Evolutionary conservation across 2,797 vertebrate genomes (phyloP), one percentile per base, ranked within the genome.

Genomic region (Poeciliopsis paucimaculata): DNA sequence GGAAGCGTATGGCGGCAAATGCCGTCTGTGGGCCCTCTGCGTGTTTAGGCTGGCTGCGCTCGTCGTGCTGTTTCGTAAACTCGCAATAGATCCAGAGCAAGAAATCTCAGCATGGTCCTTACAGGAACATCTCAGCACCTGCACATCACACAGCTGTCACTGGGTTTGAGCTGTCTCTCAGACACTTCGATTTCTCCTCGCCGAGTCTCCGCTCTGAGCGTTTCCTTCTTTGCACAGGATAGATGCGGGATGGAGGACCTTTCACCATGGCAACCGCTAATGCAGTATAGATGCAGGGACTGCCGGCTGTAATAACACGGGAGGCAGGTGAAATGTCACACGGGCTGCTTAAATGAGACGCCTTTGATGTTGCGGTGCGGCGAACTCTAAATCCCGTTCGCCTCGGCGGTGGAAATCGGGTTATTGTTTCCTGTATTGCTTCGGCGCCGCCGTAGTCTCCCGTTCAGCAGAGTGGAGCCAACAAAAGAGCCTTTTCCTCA

Each of bases 261-360:
- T 71, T 93, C 90, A 86, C 93, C 93, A 94, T 94, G 91, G 91
- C 92, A 94, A 94, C 94, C 87, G 86, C 90, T 93, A 90, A 94
- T 93, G 90, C 90, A 92, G 90, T 88, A 90, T 89, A 86, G 91
- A 93, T 90, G 90, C 86, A 84, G 84, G 80, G 53, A 77, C 88
- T 78, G 47, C 76, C 4, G 60, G 64, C 76, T 83, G 84, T 85
- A 92, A 90, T 92, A 88, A 89, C 82, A 83, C 83, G 60, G 91
- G 84, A 85, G 78, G 83, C 88, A 92, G 90, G 92, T 94, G 92
- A 91, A 92, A 91, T 90, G 90, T 91, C 88, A 91, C 85, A 72
- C 28, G 5, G 89, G 84, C 74, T 83, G 82, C 87, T 89, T 79
- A 90, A 93, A 91, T 87, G 83, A 90, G 76, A 75, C 6, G 82